phyloP scores from a whole-genome alignment of 30 jellyfish, hydroid and myxozoan genomes.

The Rhopilema esculentum region DNA sequence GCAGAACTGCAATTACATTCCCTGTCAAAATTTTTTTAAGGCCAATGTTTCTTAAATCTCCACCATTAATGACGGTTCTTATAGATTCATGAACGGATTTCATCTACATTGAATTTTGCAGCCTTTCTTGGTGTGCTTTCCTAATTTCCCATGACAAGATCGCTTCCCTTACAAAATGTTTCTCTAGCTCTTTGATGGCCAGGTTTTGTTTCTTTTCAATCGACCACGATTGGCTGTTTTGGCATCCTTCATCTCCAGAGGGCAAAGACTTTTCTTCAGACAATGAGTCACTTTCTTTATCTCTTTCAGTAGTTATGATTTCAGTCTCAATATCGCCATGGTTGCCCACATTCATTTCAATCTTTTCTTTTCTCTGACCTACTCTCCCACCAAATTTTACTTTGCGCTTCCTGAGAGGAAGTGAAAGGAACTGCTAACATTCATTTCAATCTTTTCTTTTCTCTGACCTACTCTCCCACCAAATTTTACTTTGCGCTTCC shows the following conservation, averaged over 20 bases:
- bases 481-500: constrained; percentile 9
- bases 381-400: too few species aligned
- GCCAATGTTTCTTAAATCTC: constrained; percentile 9
- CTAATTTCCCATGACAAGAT: neutral
- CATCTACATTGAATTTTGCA: too few species aligned
- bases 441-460: constrained; percentile 5
- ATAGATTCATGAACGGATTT: neutral
- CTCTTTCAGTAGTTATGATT: neutral
- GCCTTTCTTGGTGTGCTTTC: neutral
- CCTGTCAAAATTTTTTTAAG: neutral
- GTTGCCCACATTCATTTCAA: constrained; percentile 1
- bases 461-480: constrained; percentile 20
- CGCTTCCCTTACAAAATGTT: neutral
- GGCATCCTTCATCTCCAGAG: constrained; percentile 5
- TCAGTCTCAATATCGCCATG: neutral
- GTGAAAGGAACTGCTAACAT: too few species aligned
- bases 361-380: too few species aligned
- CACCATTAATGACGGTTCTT: neutral
- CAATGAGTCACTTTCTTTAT: neutral
- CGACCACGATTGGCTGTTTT: neutral
- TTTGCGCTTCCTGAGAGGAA: too few species aligned
- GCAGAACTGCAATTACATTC: constrained; percentile 17
- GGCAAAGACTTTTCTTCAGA: too few species aligned
- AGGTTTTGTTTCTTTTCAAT: neutral
- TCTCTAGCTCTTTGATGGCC: neutral